phyloP scores from a whole-genome alignment of 2,113 vertebrate species.

The Podarcis raffonei region DNA sequence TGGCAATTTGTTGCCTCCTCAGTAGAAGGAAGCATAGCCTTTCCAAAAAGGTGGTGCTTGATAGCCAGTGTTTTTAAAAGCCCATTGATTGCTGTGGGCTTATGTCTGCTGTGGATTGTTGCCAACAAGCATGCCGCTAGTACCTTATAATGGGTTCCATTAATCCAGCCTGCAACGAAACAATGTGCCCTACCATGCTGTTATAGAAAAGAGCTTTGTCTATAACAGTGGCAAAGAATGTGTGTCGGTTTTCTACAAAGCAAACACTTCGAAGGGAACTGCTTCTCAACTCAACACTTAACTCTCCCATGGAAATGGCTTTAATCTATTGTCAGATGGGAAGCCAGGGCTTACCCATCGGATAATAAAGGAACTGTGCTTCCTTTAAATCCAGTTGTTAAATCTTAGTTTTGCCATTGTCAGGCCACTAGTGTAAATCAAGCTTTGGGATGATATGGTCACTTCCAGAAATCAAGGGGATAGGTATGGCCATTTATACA shows the following conservation, averaged over 20 bases:
- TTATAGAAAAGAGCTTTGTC: neutral
- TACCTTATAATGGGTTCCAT: neutral
- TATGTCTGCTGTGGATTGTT: neutral
- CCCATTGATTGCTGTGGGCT: neutral
- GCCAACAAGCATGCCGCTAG: neutral
- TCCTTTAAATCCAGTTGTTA: neutral
- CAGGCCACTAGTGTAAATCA: too few species aligned
- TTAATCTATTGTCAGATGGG: neutral
- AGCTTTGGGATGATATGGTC: neutral
- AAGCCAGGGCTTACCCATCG: neutral
- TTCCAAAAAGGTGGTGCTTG: conserved; percentile 49
- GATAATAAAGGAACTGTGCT: neutral
- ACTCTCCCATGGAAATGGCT: neutral
- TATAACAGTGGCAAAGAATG: neutral
- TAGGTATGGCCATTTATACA: neutral
- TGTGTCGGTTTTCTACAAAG: too few species aligned
- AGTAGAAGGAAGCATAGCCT: conserved; percentile 42
- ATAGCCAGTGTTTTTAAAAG: conserved; percentile 47
- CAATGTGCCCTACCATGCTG: neutral
- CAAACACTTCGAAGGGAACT: neutral
- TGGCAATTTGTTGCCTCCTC: conserved; percentile 51
- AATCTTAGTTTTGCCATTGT: too few species aligned
- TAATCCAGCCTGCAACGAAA: neutral
- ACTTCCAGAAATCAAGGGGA: neutral
- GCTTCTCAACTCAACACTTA: neutral